Conservation (phyloP, 2,888 invertebrate species). For the Andrena chrysosceles region DNA sequence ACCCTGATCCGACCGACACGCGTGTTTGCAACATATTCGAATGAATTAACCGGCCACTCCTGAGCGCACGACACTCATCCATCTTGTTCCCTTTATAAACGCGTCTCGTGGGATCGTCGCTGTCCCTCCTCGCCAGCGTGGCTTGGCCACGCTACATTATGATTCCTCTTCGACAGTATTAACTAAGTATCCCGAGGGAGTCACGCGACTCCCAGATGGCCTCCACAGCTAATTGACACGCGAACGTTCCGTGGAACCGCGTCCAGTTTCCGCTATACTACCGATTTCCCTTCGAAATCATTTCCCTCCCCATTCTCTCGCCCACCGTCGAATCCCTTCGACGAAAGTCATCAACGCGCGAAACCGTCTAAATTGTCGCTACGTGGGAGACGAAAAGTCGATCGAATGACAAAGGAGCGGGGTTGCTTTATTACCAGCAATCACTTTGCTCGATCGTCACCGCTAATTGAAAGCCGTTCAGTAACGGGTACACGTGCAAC, state of each 20-base stretch:
- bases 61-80: constrained; percentile 34
- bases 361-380: constrained; percentile 31
- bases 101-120: constrained; percentile 51
- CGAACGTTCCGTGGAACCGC: constrained; percentile 39
- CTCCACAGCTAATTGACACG: constrained; percentile 54
- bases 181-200: constrained; percentile 64
- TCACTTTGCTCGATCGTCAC: constrained; percentile 48
- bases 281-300: not conserved
- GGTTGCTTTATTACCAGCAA: constrained; percentile 53
- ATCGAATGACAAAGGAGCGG: constrained; percentile 15
- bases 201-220: constrained; percentile 63
- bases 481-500: constrained; percentile 52
- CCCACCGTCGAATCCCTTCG: constrained; percentile 4
- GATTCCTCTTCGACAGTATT: constrained; percentile 52
- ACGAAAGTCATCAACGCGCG: constrained; percentile 18
- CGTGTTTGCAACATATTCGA: constrained; percentile 25
- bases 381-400: not conserved
- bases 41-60: constrained; percentile 52
- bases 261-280: constrained; percentile 27
- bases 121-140: constrained; percentile 18
- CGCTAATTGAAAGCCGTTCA: constrained; percentile 63
- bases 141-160: constrained; percentile 48
- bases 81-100: constrained; percentile 49
- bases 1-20: not conserved
- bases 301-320: not conserved